phyloP scores from a whole-genome alignment of 2,888 invertebrate species.

The Blastobasis lacticolella region DNA sequence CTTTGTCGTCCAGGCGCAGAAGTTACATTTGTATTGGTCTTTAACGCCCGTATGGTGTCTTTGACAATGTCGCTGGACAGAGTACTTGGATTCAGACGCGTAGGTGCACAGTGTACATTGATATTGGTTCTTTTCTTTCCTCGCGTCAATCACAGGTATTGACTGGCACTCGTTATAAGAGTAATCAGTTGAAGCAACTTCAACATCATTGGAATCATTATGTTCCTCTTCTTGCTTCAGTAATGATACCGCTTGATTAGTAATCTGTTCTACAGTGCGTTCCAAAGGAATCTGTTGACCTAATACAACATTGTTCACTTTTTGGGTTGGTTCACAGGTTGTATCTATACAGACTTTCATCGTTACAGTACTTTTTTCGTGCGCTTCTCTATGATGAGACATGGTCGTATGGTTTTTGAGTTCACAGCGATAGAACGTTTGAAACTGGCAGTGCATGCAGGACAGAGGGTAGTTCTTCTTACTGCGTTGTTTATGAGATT shows the following conservation, averaged over 20 bases:
- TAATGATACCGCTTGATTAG: neutral
- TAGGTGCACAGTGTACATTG: conserved; percentile 44
- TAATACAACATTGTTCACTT: neutral
- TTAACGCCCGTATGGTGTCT: conserved; percentile 41
- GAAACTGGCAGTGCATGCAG: conserved; percentile 38
- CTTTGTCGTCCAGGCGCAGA: conserved; percentile 53
- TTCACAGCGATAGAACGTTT: conserved; percentile 40
- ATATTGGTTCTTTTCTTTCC: conserved; percentile 36
- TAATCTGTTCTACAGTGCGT: neutral
- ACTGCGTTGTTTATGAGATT: conserved; percentile 40
- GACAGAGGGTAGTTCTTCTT: conserved; percentile 25
- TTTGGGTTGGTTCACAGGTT: no score
- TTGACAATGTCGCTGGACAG: conserved; percentile 51
- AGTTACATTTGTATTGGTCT: conserved; percentile 45
- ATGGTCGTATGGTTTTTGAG: conserved; percentile 38
- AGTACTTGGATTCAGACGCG: conserved; percentile 44
- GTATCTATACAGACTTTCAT: neutral
- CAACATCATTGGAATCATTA: neutral
- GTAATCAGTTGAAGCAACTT: neutral
- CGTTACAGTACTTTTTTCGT: neutral
- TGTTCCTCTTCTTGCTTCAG: neutral
- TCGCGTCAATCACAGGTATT: conserved; percentile 39
- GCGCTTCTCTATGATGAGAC: conserved; percentile 17
- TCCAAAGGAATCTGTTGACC: neutral
- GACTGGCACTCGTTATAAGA: conserved; percentile 32